Percentiles rank a stretch among this genome's conserved stretches.
phyloP scores from a whole-genome alignment of 2,797 vertebrate species.

The Paguma larvata region DNA sequence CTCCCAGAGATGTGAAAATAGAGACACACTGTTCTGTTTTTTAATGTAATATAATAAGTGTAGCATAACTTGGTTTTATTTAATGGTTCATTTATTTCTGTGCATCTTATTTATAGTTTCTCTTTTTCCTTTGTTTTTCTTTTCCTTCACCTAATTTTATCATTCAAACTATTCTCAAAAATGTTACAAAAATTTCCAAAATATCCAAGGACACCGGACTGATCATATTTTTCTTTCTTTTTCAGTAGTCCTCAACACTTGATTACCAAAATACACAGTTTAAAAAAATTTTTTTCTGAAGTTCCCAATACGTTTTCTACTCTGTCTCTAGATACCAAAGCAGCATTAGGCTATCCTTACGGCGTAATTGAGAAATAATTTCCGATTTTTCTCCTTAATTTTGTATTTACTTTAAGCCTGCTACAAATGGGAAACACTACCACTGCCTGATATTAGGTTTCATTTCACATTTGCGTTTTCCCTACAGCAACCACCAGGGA shows the following conservation, averaged over 20 bases:
- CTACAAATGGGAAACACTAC: background rate
- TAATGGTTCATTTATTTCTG: background rate
- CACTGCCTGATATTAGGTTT: background rate
- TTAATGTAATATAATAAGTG: background rate
- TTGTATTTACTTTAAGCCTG: background rate
- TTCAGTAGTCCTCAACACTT: background rate
- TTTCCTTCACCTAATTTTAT: constrained; percentile 4
- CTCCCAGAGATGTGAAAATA: background rate
- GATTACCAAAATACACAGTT: constrained; percentile 22
- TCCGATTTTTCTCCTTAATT: background rate
- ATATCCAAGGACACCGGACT: background rate
- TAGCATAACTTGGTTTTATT: background rate
- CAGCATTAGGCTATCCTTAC: background rate
- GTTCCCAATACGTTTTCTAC: background rate
- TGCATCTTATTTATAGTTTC: background rate
- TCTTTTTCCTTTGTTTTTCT: background rate
- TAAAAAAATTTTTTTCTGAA: background rate
- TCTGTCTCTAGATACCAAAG: background rate
- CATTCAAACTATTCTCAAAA: background rate
- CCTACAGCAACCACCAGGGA: background rate
- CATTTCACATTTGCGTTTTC: constrained; percentile 56
- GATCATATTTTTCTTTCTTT: background rate
- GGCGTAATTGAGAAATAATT: background rate
- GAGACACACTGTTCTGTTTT: background rate
- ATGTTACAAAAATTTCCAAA: background rate